These are phyloP conservation scores for Epinotia bilunana DNA, from an alignment of 2,888 invertebrate species.

Conservation along the genomic window DNA sequence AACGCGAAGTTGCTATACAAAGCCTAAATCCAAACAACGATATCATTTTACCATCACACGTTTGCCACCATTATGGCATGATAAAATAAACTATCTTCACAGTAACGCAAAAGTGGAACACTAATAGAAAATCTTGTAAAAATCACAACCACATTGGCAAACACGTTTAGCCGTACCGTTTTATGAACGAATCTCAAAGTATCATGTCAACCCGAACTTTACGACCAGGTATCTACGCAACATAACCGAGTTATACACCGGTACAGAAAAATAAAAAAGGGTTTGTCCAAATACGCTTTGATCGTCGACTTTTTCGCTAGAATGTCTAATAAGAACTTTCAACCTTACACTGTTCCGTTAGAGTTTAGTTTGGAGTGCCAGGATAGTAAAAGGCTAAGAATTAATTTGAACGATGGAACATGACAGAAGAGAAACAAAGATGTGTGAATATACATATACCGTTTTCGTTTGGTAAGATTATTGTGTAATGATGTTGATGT, in stretches of 20 bases:
- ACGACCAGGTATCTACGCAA: constrained; percentile 24
- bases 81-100: no score
- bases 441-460: constrained; percentile 7
- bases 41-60: not conserved
- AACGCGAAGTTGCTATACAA: not conserved
- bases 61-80: no score
- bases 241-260: constrained; percentile 22
- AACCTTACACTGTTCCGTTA: not conserved
- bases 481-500: not conserved
- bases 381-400: not conserved
- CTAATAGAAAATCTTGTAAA: not conserved
- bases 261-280: constrained; percentile 22
- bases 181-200: constrained; percentile 17
- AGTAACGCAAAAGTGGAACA: not conserved
- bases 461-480: not conserved
- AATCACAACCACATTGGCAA: constrained; percentile 2
- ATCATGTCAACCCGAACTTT: constrained; percentile 24
- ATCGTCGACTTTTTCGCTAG: not conserved
- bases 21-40: not conserved
- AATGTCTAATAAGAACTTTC: not conserved
- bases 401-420: constrained; percentile 24
- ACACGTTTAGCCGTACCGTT: not conserved
- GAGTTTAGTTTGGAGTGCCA: not conserved
- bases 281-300: constrained; percentile 9
- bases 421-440: constrained; percentile 5